A percentile compares a stretch with the other conserved stretches of the same genome.
phyloP scores from a whole-genome alignment of 2,888 invertebrate genomes.

The Hemaris fuciformis region DNA sequence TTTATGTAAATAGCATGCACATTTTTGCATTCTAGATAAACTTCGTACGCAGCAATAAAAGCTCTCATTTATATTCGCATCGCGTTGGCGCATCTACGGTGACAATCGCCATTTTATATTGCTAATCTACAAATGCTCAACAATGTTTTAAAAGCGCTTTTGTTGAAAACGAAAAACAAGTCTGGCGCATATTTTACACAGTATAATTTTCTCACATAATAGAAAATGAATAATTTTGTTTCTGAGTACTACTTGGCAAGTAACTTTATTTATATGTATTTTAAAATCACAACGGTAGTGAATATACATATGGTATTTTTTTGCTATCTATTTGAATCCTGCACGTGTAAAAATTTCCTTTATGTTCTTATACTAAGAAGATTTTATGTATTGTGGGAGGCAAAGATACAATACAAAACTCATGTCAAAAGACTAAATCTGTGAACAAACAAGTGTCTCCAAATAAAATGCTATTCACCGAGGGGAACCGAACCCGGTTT shows the following conservation, averaged over 20 bases:
- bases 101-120: slow-evolving; percentile 14
- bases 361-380: not conserved
- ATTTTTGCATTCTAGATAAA: not conserved
- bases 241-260: not conserved
- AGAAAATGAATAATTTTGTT: not conserved
- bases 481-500: not conserved
- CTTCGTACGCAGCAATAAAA: not conserved
- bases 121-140: not conserved
- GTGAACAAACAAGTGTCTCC: not conserved
- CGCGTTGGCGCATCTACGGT: slow-evolving; percentile 1
- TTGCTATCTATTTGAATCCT: not conserved
- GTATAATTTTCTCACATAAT: not conserved
- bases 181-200: not conserved
- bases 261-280: too few species aligned
- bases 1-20: not conserved
- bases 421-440: not conserved
- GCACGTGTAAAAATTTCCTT: not conserved
- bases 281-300: not conserved
- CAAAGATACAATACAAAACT: not conserved
- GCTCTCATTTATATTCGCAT: slow-evolving; percentile 21
- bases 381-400: not conserved
- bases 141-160: not conserved
- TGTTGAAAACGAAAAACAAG: not conserved
- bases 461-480: not conserved
- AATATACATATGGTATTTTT: not conserved